phyloP scores from a whole-genome alignment of 2,797 vertebrate species.

The Sciurus carolinensis region DNA sequence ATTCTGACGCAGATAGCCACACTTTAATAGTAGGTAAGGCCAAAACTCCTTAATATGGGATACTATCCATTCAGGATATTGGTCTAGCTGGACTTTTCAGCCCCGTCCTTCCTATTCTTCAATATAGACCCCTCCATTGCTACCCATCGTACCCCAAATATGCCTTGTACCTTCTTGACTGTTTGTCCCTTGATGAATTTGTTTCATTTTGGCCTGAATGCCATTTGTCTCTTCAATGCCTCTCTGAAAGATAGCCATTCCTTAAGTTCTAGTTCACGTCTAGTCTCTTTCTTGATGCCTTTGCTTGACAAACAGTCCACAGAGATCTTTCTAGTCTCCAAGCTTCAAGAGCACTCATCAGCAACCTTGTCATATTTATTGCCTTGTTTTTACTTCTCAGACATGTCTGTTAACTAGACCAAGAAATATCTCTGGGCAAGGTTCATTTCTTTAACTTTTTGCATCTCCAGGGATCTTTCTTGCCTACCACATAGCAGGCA shows the following conservation, averaged over 20 bases:
- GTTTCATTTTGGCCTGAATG: not conserved
- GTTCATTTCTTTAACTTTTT: slow-evolving; percentile 48
- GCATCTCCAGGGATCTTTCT: slow-evolving; percentile 34
- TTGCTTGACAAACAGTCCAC: not conserved
- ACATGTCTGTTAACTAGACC: slow-evolving; percentile 21
- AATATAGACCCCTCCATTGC: not conserved
- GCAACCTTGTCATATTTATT: slow-evolving; percentile 60
- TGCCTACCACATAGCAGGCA: slow-evolving; percentile 39
- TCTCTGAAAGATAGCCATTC: not conserved
- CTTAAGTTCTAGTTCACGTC: not conserved
- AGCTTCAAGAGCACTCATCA: slow-evolving; percentile 14
- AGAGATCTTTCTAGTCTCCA: not conserved
- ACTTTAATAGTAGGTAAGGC: not conserved
- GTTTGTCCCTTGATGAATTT: not conserved
- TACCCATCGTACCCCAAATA: not conserved
- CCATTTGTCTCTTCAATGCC: not conserved
- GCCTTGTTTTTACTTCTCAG: slow-evolving; percentile 51
- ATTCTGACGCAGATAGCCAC: not conserved
- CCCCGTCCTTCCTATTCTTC: not conserved
- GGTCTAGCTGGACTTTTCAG: not conserved
- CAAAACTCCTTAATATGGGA: slow-evolving; percentile 19
- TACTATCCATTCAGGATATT: not conserved
- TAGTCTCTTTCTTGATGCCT: slow-evolving; percentile 51
- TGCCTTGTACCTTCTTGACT: not conserved
- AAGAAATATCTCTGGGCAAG: slow-evolving; percentile 2